Percentiles rank a stretch among this genome's conserved stretches.
phyloP scores from a whole-genome alignment of 2,797 vertebrate genomes.

The Lateolabrax maculatus region DNA sequence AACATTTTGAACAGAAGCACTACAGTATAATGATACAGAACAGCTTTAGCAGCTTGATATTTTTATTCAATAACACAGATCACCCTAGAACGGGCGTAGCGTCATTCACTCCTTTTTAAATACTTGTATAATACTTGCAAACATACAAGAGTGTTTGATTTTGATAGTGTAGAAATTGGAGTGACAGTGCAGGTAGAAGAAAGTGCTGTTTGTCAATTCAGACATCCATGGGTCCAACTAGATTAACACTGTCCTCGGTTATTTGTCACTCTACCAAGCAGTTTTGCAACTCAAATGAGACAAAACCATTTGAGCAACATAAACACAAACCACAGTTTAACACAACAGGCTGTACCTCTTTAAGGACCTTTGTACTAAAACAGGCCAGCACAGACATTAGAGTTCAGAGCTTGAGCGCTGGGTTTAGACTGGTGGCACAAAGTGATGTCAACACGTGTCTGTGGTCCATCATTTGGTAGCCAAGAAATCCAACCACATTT shows the following conservation, averaged over 20 bases:
- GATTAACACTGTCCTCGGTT: constrained; percentile 2
- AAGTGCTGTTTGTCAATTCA: not conserved
- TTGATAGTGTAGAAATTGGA: not conserved
- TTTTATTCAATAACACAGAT: constrained; percentile 23
- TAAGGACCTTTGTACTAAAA: not conserved
- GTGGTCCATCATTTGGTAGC: constrained; percentile 12
- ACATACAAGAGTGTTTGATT: not conserved
- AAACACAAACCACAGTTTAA: not conserved
- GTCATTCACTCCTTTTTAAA: constrained; percentile 5
- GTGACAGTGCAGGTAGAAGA: constrained; percentile 17
- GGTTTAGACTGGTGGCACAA: not conserved
- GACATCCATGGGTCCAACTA: not conserved
- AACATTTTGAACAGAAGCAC: not conserved
- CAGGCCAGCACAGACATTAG: not conserved
- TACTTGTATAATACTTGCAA: not conserved
- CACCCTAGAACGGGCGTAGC: not conserved
- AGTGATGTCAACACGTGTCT: not conserved
- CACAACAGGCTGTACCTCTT: not conserved
- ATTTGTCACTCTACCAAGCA: not conserved
- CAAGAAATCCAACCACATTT: not conserved
- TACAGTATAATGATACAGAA: not conserved
- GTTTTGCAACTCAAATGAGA: not conserved
- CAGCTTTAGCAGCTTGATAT: not conserved
- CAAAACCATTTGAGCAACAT: not conserved
- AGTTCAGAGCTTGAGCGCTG: constrained; percentile 18